Percentiles rank a stretch among this genome's conserved stretches.
Conservation (phyloP, 2,797 vertebrate species). For the Lycodopsis pacificus region DNA sequence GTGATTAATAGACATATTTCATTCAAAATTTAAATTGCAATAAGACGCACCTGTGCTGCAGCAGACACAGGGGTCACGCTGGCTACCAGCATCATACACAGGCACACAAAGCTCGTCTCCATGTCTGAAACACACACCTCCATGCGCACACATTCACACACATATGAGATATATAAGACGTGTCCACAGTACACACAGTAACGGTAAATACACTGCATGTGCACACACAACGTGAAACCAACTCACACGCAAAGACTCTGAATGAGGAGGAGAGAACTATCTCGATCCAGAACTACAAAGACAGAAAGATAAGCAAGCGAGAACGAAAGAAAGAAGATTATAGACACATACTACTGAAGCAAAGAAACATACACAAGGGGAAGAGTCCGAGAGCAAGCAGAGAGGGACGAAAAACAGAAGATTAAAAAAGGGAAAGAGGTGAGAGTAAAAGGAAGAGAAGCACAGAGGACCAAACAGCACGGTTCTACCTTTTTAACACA, state of each 20-base stretch:
- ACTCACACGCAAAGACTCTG: not conserved
- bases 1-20: not conserved
- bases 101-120: constrained; percentile 41
- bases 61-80: constrained; percentile 49
- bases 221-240: constrained; percentile 2
- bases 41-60: constrained; percentile 52
- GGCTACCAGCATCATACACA: constrained; percentile 40
- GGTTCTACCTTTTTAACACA: constrained; percentile 41
- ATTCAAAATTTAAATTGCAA: not conserved
- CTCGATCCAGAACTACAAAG: not conserved
- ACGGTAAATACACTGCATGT: not conserved
- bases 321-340: not conserved
- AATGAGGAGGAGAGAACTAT: not conserved
- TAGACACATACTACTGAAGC: not conserved
- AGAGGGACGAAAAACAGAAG: not conserved
- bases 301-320: not conserved
- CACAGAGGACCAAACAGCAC: not conserved
- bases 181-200: not conserved
- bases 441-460: constrained; percentile 1
- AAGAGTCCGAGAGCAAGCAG: not conserved
- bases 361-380: not conserved
- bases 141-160: constrained; percentile 10
- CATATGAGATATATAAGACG: not conserved
- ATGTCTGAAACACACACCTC: constrained; percentile 54
- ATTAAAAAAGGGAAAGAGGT: not conserved